Evolutionary conservation across 2,888 invertebrate species (phyloP), one percentile per base, ranked within the genome.

Genomic region (Thymelicus lineola): DNA sequence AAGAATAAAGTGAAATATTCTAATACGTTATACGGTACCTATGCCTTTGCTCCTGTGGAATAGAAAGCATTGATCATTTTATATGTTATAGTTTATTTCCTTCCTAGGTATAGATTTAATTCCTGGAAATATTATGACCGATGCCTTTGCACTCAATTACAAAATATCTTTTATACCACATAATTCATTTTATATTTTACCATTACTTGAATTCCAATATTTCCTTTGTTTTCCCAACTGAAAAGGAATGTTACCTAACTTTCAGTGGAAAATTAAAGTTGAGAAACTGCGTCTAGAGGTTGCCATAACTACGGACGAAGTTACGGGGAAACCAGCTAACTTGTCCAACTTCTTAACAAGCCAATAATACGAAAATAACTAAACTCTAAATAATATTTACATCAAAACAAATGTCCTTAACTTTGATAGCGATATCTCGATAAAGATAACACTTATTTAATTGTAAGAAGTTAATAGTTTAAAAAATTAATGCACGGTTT

Each of bases 201-300:
- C 5, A 7, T 57, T 7, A 12, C 20, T 60, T 60, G 1, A 60
- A 60, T 2, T 60, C 60, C 36, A 10, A 17, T 60, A 20, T 42
- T 60, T 42, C 36, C 15, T 35, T 58, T 58, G 58, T 35, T 36
- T 42, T 12, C 17, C 6, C 17, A 42, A 42, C 14, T 42, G 42
- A 59, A 59, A 38, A 38, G 59, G 60, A 42, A 17, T 42, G 42
- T 60, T 60, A 36, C 42, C 17, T n/a, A 60, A 42, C 60, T 60
- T 60, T 42, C 42, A 60, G 60, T 9, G 42, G 35, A 59, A 63
- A 64, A 42, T 64, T 53, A 53, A 64, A 53, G 63, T 65, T 55
- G 42, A 53, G 36, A 45, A 42, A 38, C 46, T 17, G 42, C 38
- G 64, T 55, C 42, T 28, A 20, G 28, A 45, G 42, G 55, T 65